A percentile compares a stretch with the other conserved stretches of the same genome.
Evolutionary conservation across 2,888 invertebrate species (phyloP).

Genomic region (Nasonovia ribisnigri): DNA sequence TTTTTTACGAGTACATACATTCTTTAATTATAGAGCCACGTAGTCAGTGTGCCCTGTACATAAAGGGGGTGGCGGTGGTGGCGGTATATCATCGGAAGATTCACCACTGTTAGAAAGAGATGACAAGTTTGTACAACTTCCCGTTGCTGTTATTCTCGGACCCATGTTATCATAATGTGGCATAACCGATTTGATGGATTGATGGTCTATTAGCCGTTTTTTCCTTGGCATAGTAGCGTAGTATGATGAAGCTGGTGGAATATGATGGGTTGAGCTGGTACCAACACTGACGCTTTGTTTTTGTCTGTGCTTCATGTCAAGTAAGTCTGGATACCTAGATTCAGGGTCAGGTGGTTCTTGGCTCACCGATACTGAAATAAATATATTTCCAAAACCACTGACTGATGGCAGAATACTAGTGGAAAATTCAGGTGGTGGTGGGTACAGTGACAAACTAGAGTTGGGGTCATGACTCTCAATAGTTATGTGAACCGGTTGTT

Average conservation of each 20-base stretch:
- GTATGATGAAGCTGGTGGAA: conserved; percentile 69
- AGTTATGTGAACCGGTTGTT: conserved; percentile 72
- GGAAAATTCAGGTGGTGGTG: conserved; percentile 75
- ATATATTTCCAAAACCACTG: conserved; percentile 81
- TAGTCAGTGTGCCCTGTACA: conserved; percentile 73
- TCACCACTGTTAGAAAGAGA: conserved; percentile 73
- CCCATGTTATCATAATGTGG: conserved; percentile 92
- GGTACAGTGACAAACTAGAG: conserved; percentile 71
- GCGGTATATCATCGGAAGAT: conserved; percentile 70
- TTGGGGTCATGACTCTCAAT: conserved; percentile 72
- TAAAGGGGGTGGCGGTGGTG: conserved; percentile 75
- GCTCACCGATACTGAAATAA: conserved; percentile 84
- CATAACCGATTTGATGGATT: conserved; percentile 63
- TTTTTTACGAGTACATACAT: not conserved
- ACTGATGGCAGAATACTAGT: conserved; percentile 72
- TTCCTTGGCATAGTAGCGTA: conserved; percentile 73
- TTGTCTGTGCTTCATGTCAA: conserved; percentile 76
- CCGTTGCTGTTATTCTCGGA: conserved; percentile 88
- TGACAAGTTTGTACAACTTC: conserved; percentile 87
- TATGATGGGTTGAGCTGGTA: conserved; percentile 68
- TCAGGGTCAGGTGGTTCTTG: conserved; percentile 78
- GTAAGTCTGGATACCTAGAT: conserved; percentile 79
- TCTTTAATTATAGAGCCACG: conserved; percentile 68
- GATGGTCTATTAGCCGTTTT: conserved; percentile 70
- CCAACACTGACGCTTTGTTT: conserved; percentile 72